Evolutionary conservation across 2,113 vertebrate species (phyloP).

Genomic region (Daubentonia madagascariensis): DNA sequence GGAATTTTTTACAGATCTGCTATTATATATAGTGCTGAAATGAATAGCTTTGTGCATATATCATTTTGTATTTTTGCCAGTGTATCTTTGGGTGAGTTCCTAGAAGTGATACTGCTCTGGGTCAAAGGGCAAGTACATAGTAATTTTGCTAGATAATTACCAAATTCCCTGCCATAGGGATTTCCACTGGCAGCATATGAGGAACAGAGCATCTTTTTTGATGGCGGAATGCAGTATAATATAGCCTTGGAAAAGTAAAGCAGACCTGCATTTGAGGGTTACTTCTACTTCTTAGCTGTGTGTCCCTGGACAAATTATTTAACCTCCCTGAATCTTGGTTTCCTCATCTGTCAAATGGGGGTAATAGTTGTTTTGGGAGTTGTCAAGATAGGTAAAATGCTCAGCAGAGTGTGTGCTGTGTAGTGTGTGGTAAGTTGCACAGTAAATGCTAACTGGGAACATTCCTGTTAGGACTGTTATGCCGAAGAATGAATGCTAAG

Average conservation of each 20-base stretch:
- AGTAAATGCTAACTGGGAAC: fast-evolving
- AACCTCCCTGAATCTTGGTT: background rate
- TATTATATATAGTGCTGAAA: background rate
- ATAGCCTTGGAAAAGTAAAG: background rate
- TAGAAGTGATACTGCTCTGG: background rate
- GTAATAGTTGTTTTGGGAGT: background rate
- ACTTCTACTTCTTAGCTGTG: background rate
- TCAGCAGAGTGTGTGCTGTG: background rate
- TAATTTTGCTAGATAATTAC: background rate
- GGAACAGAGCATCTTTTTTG: background rate
- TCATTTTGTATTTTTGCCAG: background rate
- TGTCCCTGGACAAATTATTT: background rate
- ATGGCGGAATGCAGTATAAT: fast-evolving
- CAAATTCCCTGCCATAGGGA: fast-evolving
- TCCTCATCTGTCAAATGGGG: background rate
- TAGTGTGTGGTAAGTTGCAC: fast-evolving
- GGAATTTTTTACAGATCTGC: background rate
- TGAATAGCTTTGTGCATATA: fast-evolving
- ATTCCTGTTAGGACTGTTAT: fast-evolving
- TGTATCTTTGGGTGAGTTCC: background rate
- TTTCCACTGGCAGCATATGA: fast-evolving
- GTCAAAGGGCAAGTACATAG: background rate
- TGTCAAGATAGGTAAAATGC: background rate
- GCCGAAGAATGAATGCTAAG: background rate
- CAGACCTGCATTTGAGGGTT: background rate